Conservation (phyloP, 92 coral and sea anemone genomes). For the Pocillopora meandrina region DNA sequence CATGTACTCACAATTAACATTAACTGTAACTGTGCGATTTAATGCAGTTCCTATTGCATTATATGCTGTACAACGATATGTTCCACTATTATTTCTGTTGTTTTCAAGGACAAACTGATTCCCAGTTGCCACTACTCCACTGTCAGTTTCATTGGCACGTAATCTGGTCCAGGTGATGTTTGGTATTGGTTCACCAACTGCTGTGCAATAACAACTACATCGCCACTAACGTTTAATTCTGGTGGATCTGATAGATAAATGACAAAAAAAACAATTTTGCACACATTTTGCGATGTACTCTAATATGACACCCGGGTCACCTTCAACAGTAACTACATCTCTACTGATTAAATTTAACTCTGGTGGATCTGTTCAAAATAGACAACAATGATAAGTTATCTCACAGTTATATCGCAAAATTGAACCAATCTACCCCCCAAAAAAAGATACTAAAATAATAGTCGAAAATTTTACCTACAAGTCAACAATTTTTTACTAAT, state of each 20-base stretch:
- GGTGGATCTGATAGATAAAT: background rate
- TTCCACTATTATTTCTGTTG: conserved; percentile 44
- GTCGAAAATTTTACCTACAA: too few relatives aligned
- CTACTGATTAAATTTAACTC: background rate
- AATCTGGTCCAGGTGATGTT: conserved; percentile 53
- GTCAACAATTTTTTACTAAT: too few relatives aligned
- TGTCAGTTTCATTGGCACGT: conserved; percentile 8
- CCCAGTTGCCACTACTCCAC: background rate
- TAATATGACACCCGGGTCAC: background rate
- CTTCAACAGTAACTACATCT: conserved; percentile 11
- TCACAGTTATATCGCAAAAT: too few relatives aligned
- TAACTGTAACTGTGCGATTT: conserved; percentile 26
- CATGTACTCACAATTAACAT: conserved; percentile 55
- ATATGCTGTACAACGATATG: conserved; percentile 45
- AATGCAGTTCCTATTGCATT: conserved; percentile 58
- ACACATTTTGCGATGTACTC: background rate
- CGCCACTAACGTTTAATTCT: too few relatives aligned
- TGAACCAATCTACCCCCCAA: too few relatives aligned
- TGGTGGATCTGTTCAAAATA: conserved; percentile 3
- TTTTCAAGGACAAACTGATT: background rate
- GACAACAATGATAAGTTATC: too few relatives aligned
- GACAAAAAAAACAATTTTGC: background rate
- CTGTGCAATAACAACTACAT: too few relatives aligned
- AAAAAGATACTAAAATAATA: too few relatives aligned
- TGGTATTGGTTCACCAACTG: conserved; percentile 37